Conservation (phyloP, 2,797 vertebrate species). For the Bovichtus variegatus region DNA sequence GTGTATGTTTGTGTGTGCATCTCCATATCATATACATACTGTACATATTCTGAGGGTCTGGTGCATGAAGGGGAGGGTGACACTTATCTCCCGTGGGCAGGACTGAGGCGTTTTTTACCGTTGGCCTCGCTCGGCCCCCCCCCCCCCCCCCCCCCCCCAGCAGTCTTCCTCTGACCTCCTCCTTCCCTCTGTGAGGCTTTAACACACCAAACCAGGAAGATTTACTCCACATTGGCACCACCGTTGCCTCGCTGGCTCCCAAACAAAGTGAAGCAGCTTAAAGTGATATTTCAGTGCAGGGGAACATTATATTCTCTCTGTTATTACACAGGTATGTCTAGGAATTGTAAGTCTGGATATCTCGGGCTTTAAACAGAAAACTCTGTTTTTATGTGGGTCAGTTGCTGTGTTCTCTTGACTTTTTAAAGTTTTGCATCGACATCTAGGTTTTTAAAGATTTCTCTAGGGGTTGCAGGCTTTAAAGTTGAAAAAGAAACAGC, state of each 20-base stretch:
- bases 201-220: conserved; percentile 63
- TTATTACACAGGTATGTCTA: conserved; percentile 32
- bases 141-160: conserved; percentile 15
- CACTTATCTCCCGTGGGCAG: conserved; percentile 78
- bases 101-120: conserved; percentile 49
- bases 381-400: neutral
- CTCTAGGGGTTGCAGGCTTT: neutral
- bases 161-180: conserved; percentile 29
- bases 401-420: neutral
- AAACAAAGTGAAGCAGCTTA: conserved; percentile 64
- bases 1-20: conserved; percentile 38
- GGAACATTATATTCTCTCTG: conserved; percentile 36
- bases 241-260: conserved; percentile 46
- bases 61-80: conserved; percentile 49
- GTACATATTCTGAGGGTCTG: conserved; percentile 56
- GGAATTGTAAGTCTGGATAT: conserved; percentile 14
- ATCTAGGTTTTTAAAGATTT: neutral
- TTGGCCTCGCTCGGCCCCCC: conserved; percentile 29
- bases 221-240: conserved; percentile 63
- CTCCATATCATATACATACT: conserved; percentile 70
- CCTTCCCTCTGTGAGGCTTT: conserved; percentile 47
- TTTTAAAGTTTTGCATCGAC: neutral
- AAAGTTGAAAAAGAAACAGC: neutral
- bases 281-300: conserved; percentile 60
- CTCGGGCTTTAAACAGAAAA: conserved; percentile 5